Percentiles rank a stretch among this genome's conserved stretches.
These are phyloP conservation scores for Cinara cedri DNA, from an alignment of 2,888 invertebrate species.

Conservation along the genomic window DNA sequence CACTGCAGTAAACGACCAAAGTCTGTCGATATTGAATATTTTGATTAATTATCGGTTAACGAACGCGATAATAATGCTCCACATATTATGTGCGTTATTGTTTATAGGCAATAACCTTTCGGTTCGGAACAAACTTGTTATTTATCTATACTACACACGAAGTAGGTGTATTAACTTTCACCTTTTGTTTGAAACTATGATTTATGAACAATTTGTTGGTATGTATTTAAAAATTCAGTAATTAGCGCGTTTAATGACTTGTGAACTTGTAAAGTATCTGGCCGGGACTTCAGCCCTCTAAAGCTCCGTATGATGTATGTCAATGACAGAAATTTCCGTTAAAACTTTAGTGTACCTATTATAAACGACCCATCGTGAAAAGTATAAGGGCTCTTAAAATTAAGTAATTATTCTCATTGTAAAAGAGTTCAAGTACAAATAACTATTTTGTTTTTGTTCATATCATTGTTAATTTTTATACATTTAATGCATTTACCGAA, in stretches of 20 bases:
- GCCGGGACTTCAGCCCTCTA: constrained; percentile 27
- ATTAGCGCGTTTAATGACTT: constrained; percentile 47
- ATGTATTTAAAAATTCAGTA: constrained; percentile 48
- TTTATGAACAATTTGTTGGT: constrained; percentile 31
- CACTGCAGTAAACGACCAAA: constrained; percentile 28
- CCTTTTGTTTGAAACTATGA: constrained; percentile 34
- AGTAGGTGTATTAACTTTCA: neutral
- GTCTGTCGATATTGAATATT: constrained; percentile 35
- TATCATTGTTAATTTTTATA: too few species aligned
- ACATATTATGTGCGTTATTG: too few species aligned
- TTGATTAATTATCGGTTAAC: constrained; percentile 45
- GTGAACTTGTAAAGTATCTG: constrained; percentile 49
- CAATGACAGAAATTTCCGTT: constrained; percentile 47
- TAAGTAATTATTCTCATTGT: constrained; percentile 31
- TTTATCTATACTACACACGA: constrained; percentile 11
- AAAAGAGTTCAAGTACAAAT: neutral
- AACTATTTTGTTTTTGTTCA: too few species aligned
- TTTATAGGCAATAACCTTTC: neutral
- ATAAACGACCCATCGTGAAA: constrained; percentile 31
- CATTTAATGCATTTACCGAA: too few species aligned
- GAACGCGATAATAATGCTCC: constrained; percentile 29
- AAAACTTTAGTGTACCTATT: constrained; percentile 32
- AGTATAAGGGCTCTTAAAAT: constrained; percentile 19
- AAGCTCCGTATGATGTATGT: constrained; percentile 16
- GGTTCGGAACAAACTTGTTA: constrained; percentile 18